These are phyloP conservation scores for Zalophus californianus DNA, from an alignment of 2,797 vertebrate genomes.

Conservation along the genomic window DNA sequence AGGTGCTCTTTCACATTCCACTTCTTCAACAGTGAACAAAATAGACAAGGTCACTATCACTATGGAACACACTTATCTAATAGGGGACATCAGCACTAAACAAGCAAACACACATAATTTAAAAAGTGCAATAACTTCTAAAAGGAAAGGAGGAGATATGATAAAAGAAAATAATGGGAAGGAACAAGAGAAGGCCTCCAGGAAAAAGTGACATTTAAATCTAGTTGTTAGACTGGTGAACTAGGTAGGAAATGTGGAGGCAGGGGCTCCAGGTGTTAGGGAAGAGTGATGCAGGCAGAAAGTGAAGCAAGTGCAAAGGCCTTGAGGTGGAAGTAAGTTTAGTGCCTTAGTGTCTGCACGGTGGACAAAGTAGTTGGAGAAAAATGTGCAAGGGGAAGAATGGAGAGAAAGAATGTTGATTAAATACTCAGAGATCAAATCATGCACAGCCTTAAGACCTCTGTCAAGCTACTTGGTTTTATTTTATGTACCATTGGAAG, in stretches of 20 bases:
- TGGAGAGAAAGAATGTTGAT: background rate
- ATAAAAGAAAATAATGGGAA: background rate
- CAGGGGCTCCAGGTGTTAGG: background rate
- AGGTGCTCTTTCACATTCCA: background rate
- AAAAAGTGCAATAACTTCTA: background rate
- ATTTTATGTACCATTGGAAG: background rate
- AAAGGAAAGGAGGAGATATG: background rate
- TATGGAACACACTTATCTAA: background rate
- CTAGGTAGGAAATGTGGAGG: background rate
- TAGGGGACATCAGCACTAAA: background rate
- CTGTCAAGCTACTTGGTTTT: background rate
- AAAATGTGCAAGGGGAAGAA: background rate
- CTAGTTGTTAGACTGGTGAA: background rate
- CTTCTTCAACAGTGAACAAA: background rate
- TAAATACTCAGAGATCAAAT: background rate
- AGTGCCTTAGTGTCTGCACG: background rate
- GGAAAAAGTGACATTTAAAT: background rate
- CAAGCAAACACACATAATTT: background rate
- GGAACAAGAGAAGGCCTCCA: background rate
- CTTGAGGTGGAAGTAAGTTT: background rate
- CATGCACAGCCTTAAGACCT: background rate
- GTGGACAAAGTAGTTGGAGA: background rate
- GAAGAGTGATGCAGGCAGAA: background rate
- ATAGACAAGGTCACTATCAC: background rate
- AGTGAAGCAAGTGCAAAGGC: background rate